A percentile compares a stretch with the other conserved stretches of the same genome.
phyloP scores from a whole-genome alignment of 1,140 invertebrate species.

The Dreissena polymorpha region DNA sequence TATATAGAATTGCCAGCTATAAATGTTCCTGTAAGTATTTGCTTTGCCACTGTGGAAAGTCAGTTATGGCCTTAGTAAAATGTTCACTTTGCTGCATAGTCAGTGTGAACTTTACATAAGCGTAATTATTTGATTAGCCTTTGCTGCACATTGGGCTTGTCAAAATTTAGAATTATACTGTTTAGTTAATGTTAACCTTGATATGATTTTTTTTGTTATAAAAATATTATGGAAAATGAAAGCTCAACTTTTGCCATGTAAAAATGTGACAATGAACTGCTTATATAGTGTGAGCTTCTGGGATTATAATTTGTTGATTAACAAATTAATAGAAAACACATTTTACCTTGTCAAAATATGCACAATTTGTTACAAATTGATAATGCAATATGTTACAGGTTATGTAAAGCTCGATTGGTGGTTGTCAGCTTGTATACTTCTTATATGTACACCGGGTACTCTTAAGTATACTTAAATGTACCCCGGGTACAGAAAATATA shows the following conservation, averaged over 20 bases:
- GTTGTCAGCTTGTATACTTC: no score
- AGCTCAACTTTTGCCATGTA: no score
- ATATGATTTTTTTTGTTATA: neutral
- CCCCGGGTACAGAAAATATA: no score
- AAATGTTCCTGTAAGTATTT: neutral
- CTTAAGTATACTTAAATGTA: no score
- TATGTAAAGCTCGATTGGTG: no score
- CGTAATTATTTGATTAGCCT: neutral
- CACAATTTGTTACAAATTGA: neutral
- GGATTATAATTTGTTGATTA: no score
- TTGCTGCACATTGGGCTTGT: neutral
- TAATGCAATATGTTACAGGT: neutral
- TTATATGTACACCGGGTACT: no score
- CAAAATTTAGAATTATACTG: neutral
- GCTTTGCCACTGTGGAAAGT: neutral
- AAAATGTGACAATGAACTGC: no score
- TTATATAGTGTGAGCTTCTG: no score
- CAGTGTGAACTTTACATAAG: neutral
- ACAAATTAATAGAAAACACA: no score
- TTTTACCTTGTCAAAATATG: no score
- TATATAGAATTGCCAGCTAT: neutral
- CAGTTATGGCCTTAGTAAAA: neutral
- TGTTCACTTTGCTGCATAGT: neutral
- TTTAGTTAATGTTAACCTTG: neutral
- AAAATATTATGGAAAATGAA: no score